Evolutionary conservation across 2,113 vertebrate species (phyloP), one percentile per base, ranked within the genome.

Genomic region (Bettongia penicillata): DNA sequence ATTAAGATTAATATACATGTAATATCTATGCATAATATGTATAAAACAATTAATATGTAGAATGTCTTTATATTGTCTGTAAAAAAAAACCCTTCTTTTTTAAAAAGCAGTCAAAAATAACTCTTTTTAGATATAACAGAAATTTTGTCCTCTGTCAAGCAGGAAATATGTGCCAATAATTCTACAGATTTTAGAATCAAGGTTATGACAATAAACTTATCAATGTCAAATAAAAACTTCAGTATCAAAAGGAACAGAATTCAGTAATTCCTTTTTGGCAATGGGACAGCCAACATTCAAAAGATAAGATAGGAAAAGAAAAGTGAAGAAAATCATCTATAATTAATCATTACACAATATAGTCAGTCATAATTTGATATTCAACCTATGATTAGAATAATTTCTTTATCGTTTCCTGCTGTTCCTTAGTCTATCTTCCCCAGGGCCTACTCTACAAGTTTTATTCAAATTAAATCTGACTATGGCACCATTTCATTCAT

Each of bases 181-280:
- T 0, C 3, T 95, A 31, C 16, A n/a, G 10, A 77, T 90, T 94
- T 97, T 96, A 8, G 8, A 94, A 94, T 90, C 96, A 61, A 91
- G 91, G 91, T 14, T 52, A 49, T 91, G 93, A 90, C 50, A 19
- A 53, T 47, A 3, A 92, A 3, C 91, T 0, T 51, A 90, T 31
- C 94, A 1, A 92, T 10, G 96, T 93, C 11, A 12, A 92, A 92
- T 94, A 43, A 37, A 96, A 96, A 89, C 3, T n/a, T 77, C 68
- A 3, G 53, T 53, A 43, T 25, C 50, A 84, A 23, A 48, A 84
- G 48, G 22, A 68, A 53, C 0, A 94, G 16, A 68, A 91, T 51
- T 92, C 48, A 8, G 25, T 93, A 9, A 61, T 68, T 68, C 12
- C 31, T 8, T 68, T 37, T 61, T 61, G 57, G 10, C 57, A 31